Conservation (phyloP, 2,797 vertebrate species). For the Rhodeus uyekii region DNA sequence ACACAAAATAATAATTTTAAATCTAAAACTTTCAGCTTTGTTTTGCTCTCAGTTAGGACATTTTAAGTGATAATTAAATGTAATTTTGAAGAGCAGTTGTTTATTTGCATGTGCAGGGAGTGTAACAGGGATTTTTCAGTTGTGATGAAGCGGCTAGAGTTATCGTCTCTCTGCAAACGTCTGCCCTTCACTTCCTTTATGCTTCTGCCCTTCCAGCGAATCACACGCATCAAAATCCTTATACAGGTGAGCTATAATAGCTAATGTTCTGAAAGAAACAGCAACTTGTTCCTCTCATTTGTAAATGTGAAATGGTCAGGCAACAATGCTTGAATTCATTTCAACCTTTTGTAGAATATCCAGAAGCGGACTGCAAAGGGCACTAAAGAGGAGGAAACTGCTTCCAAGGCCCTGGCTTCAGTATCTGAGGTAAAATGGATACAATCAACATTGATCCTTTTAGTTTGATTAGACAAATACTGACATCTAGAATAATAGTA, state of each 20-base stretch:
- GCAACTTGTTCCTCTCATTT: neutral
- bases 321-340: neutral
- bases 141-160: slow-evolving; percentile 73
- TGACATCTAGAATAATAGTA: neutral
- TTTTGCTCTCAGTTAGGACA: too few relatives aligned
- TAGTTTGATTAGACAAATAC: neutral
- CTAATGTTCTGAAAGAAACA: neutral
- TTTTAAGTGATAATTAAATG: neutral
- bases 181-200: slow-evolving; percentile 79
- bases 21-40: neutral
- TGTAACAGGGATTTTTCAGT: slow-evolving; percentile 73
- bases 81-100: neutral
- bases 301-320: neutral
- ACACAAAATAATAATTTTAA: neutral
- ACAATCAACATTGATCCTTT: neutral
- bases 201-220: slow-evolving; percentile 81
- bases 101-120: slow-evolving; percentile 66
- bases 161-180: slow-evolving; percentile 75
- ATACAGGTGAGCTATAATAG: slow-evolving; percentile 70
- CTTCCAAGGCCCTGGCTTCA: slow-evolving; percentile 72
- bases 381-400: slow-evolving; percentile 71
- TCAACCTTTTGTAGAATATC: slow-evolving; percentile 70
- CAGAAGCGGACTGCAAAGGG: slow-evolving; percentile 74
- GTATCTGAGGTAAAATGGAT: slow-evolving; percentile 72
- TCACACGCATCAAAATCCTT: slow-evolving; percentile 80